phyloP scores from a whole-genome alignment of 2,113 vertebrate species.

The Crocuta crocuta region DNA sequence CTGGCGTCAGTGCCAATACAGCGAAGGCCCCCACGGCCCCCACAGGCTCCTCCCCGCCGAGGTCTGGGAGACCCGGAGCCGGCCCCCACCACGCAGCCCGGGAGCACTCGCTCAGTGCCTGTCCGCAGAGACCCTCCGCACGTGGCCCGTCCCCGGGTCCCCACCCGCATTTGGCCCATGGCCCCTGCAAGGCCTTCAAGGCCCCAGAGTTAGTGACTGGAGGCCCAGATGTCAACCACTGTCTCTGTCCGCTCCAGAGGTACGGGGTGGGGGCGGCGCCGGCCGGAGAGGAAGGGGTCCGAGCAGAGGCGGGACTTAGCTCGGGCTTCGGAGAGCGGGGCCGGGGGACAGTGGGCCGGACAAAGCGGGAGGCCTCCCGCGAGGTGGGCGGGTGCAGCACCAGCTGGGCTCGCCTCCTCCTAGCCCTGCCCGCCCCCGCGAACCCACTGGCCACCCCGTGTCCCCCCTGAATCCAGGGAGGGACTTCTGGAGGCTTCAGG shows the following conservation, averaged over 20 bases:
- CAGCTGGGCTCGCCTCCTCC: neutral
- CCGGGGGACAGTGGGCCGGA: neutral
- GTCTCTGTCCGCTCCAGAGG: neutral
- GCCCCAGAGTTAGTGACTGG: too few species aligned
- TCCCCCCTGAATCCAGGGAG: neutral
- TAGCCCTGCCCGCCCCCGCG: rapidly evolving
- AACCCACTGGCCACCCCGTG: neutral
- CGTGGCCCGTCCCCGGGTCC: neutral
- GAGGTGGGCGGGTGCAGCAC: rapidly evolving
- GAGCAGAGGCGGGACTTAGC: neutral
- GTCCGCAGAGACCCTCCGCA: rapidly evolving
- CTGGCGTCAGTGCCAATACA: too few species aligned
- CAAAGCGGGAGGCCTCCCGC: rapidly evolving
- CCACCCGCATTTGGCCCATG: neutral
- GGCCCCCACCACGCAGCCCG: too few species aligned
- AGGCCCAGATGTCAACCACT: neutral
- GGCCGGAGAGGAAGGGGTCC: neutral
- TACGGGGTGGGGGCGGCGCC: rapidly evolving
- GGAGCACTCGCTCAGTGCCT: too few species aligned
- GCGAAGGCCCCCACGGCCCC: neutral
- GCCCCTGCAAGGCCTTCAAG: too few species aligned
- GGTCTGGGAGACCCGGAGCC: neutral
- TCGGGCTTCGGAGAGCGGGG: too few species aligned
- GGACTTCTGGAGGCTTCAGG: neutral
- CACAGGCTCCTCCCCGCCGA: too few species aligned